These are phyloP conservation scores for Halcyon malimbica DNA, from an alignment of 2,113 vertebrate species.

Conservation along the genomic window DNA sequence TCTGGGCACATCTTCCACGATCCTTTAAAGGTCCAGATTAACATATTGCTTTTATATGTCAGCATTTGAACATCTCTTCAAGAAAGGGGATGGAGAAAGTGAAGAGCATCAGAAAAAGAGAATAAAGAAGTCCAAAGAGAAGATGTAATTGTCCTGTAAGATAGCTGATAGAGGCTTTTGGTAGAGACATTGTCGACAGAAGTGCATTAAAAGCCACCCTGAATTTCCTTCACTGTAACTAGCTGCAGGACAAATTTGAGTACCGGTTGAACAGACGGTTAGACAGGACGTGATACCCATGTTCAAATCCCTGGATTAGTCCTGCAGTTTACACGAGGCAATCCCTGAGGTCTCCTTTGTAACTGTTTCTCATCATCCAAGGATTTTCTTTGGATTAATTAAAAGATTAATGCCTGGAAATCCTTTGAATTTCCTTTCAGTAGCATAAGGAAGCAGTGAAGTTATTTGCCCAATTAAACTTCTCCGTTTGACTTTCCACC, in stretches of 20 bases:
- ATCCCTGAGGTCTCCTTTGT: background rate
- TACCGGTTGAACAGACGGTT: background rate
- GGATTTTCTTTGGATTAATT: constrained; percentile 40
- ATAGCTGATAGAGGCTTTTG: background rate
- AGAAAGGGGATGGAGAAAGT: background rate
- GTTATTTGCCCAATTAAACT: constrained; percentile 38
- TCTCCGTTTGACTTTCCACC: background rate
- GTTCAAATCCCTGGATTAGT: background rate
- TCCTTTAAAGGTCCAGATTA: background rate
- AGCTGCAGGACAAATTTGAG: background rate
- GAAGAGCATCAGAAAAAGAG: background rate
- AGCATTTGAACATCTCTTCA: background rate
- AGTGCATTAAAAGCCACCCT: background rate
- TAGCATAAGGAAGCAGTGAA: background rate
- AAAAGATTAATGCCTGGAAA: constrained; percentile 29
- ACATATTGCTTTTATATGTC: background rate
- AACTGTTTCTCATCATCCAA: constrained; percentile 30
- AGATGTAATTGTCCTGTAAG: background rate
- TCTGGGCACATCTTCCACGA: background rate
- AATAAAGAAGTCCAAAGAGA: background rate
- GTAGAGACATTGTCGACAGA: background rate
- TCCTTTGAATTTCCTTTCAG: constrained; percentile 22
- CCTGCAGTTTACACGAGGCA: background rate
- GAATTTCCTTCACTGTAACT: background rate
- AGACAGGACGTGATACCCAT: background rate